Evolutionary conservation across 2,113 vertebrate genomes (phyloP).

Genomic region (Chunga burmeisteri): DNA sequence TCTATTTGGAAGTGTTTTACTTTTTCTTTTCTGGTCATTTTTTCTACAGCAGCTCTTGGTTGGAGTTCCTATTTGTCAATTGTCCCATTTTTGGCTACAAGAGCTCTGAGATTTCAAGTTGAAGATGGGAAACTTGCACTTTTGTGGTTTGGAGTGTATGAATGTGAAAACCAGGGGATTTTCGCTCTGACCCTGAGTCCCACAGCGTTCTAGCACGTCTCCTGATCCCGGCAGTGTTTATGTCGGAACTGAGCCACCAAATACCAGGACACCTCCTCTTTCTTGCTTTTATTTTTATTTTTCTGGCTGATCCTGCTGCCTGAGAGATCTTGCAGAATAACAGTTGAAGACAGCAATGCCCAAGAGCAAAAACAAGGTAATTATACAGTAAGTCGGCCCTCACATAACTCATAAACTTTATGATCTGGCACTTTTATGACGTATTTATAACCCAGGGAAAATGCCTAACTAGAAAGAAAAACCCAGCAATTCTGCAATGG

Average conservation of each 20-base stretch:
- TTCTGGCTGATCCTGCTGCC: background rate
- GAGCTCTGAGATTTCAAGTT: slow-evolving; percentile 17
- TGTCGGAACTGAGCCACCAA: background rate
- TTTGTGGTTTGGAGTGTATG: slow-evolving; percentile 19
- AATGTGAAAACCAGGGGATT: slow-evolving; percentile 46
- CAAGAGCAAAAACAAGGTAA: background rate
- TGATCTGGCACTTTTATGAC: background rate
- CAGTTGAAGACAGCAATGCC: background rate
- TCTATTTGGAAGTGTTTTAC: background rate
- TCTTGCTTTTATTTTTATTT: background rate
- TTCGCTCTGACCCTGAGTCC: background rate
- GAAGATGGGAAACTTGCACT: slow-evolving; percentile 22
- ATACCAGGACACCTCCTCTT: background rate
- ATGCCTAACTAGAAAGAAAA: slow-evolving; percentile 16
- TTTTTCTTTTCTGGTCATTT: background rate
- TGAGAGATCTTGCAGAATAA: background rate
- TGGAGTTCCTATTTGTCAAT: background rate
- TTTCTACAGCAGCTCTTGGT: background rate
- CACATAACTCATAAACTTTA: slow-evolving; percentile 9
- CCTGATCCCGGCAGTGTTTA: background rate
- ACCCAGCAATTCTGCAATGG: background rate
- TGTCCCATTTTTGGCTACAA: background rate
- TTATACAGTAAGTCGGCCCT: background rate
- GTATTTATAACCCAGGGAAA: slow-evolving; percentile 35
- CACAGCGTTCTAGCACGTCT: background rate